A percentile compares a stretch with the other conserved stretches of the same genome.
phyloP scores from a whole-genome alignment of 2,888 invertebrate genomes.

The Rhodophaea formosa region DNA sequence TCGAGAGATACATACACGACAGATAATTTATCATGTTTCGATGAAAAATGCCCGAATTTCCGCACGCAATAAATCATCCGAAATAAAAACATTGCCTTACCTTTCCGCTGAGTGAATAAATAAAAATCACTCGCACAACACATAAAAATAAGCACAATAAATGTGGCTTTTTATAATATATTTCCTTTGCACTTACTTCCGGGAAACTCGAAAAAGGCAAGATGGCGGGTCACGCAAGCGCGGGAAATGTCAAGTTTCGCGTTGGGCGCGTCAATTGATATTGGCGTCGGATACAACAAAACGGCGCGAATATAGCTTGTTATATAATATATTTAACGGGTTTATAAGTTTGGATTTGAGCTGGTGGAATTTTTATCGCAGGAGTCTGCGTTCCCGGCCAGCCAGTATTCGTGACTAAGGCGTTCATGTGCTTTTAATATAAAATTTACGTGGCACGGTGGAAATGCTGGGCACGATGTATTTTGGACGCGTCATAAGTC shows the following conservation, averaged over 20 bases:
- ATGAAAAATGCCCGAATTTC: constrained; percentile 5
- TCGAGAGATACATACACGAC: background rate
- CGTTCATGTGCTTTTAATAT: constrained; percentile 63
- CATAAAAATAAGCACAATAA: constrained; percentile 30
- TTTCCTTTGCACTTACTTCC: constrained; percentile 62
- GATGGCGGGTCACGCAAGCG: constrained; percentile 58
- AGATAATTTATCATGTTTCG: constrained; percentile 4
- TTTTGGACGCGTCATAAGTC: constrained; percentile 63
- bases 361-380: constrained; percentile 57
- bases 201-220: constrained; percentile 54
- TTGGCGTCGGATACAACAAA: constrained; percentile 34
- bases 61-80: background rate
- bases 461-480: constrained; percentile 60
- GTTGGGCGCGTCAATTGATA: constrained; percentile 38
- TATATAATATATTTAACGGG: constrained; percentile 36
- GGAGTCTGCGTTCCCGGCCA: constrained; percentile 62
- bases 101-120: constrained; percentile 28
- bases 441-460: constrained; percentile 67
- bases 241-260: constrained; percentile 49
- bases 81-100: constrained; percentile 28
- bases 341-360: constrained; percentile 45
- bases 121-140: constrained; percentile 40
- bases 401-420: constrained; percentile 69
- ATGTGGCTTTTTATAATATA: constrained; percentile 40
- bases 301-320: constrained; percentile 29